Percentiles rank a stretch among this genome's conserved stretches.
These are phyloP conservation scores for Pluvianellus socialis DNA, from an alignment of 2,113 vertebrate genomes.

Conservation along the genomic window DNA sequence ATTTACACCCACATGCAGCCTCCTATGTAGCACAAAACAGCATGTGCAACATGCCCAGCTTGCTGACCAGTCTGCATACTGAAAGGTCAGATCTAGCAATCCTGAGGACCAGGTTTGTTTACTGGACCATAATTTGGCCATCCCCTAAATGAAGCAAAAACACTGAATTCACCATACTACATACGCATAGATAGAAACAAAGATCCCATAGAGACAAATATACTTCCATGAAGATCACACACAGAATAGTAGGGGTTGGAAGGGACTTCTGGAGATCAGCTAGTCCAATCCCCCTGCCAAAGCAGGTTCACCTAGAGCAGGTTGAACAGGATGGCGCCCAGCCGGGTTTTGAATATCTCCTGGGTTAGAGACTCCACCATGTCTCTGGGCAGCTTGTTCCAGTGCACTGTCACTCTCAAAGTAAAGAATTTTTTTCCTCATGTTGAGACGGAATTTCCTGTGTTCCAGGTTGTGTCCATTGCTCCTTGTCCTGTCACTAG, in stretches of 20 bases:
- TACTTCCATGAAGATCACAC: background rate
- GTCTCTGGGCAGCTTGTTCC: no score
- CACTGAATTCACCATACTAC: background rate
- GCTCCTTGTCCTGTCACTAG: no score
- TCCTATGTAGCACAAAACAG: accelerated
- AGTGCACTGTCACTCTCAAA: no score
- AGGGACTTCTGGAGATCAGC: background rate
- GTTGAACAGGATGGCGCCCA: background rate
- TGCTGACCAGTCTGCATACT: background rate
- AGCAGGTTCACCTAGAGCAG: background rate
- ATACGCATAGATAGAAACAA: background rate
- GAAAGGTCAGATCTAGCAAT: background rate
- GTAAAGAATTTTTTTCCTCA: no score
- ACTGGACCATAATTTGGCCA: background rate
- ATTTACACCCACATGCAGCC: background rate
- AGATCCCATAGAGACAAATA: background rate
- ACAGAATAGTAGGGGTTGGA: background rate
- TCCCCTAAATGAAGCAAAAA: background rate
- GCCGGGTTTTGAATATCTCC: background rate
- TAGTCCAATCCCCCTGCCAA: background rate
- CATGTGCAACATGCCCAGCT: background rate
- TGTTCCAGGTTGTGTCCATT: no score
- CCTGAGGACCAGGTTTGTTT: background rate
- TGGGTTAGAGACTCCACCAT: no score
- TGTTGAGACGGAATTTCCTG: no score